Percentiles rank a stretch among this genome's conserved stretches.
phyloP scores from a whole-genome alignment of 2,797 vertebrate genomes.

The Chaetodon trifasciatus region DNA sequence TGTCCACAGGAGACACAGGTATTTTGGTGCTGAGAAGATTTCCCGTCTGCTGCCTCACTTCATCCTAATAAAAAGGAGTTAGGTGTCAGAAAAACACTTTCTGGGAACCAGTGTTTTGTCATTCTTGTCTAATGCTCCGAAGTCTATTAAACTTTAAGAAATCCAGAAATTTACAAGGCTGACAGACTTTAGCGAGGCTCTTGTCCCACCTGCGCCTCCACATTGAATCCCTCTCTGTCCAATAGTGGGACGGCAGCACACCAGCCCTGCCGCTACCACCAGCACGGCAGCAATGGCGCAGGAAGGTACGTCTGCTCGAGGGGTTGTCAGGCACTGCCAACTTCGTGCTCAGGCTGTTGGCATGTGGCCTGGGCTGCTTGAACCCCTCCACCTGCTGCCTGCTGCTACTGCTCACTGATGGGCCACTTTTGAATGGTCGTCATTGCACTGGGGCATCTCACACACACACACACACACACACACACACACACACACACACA shows the following conservation, averaged over 20 bases:
- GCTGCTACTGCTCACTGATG: conserved; percentile 75
- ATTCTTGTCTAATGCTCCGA: background rate
- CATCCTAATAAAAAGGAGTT: background rate
- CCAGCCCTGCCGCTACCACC: conserved; percentile 94
- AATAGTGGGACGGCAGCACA: conserved; percentile 97
- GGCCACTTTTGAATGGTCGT: conserved; percentile 63
- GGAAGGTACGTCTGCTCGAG: conserved; percentile 91
- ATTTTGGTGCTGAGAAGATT: conserved; percentile 23
- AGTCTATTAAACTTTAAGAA: conserved; percentile 12
- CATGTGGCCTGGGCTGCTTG: conserved; percentile 79
- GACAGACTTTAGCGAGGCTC: conserved; percentile 45
- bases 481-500: too few relatives aligned
- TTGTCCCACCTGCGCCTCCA: conserved; percentile 77
- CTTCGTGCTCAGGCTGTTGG: conserved; percentile 72
- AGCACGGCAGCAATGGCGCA: conserved; percentile 94
- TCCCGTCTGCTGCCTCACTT: conserved; percentile 18
- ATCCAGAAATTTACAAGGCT: conserved; percentile 12
- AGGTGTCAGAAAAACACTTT: background rate
- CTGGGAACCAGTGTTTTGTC: conserved; percentile 5
- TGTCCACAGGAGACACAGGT: background rate
- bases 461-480: conserved; percentile 33
- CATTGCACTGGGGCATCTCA: conserved; percentile 64
- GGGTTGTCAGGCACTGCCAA: conserved; percentile 64
- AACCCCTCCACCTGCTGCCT: conserved; percentile 69
- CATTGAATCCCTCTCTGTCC: conserved; percentile 91